These are phyloP conservation scores for Emberiza fucata DNA, from an alignment of 2,113 vertebrate species.

Conservation along the genomic window DNA sequence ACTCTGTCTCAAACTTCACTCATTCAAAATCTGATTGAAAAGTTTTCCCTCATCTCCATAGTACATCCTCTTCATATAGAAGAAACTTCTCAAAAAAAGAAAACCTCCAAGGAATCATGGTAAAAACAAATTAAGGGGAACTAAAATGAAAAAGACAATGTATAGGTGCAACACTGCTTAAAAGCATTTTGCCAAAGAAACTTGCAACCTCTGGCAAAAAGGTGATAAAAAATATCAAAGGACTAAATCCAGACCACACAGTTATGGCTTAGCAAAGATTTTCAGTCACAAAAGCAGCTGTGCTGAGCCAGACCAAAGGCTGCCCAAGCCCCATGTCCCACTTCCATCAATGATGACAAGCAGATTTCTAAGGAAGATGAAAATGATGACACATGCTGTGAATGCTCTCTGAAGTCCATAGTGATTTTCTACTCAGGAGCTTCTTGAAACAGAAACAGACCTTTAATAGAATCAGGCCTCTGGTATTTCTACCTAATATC, in stretches of 20 bases:
- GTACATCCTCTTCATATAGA: not conserved
- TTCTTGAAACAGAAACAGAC: not conserved
- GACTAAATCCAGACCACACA: rapidly evolving
- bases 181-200: not conserved
- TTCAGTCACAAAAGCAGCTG: not conserved
- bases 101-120: not conserved
- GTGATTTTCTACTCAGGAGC: not conserved
- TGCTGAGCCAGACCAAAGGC: not conserved
- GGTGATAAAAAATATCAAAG: not conserved
- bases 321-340: not conserved
- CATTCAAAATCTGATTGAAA: not conserved
- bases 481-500: not conserved
- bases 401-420: not conserved
- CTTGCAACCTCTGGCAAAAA: not conserved
- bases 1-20: not conserved
- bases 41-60: not conserved
- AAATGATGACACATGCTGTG: not conserved
- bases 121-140: not conserved
- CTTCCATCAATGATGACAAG: not conserved
- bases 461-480: not conserved
- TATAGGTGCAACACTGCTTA: not conserved
- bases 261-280: not conserved
- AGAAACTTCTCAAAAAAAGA: not conserved
- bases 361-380: not conserved
- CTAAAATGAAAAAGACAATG: not conserved